Evolutionary conservation across 1,140 invertebrate species (phyloP).

Genomic region (Drosophila eugracilis): DNA sequence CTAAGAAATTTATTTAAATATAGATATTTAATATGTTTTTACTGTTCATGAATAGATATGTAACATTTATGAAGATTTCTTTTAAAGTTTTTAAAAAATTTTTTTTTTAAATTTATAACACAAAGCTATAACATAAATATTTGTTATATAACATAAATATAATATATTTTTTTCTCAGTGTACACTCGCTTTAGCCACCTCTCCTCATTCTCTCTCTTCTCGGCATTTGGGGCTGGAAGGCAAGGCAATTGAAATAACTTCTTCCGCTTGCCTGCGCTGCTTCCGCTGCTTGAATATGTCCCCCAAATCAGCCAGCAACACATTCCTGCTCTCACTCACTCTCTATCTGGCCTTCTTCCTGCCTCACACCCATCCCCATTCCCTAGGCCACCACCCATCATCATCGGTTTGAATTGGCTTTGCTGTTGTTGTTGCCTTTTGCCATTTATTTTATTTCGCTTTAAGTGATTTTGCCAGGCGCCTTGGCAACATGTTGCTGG

Average conservation of each 20-base stretch:
- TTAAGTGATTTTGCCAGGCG: constrained; percentile 69
- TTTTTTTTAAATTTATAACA: too few species aligned
- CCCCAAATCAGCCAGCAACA: constrained; percentile 54
- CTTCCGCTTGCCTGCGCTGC: constrained; percentile 78
- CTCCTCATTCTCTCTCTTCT: constrained; percentile 1
- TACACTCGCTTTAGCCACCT: not conserved
- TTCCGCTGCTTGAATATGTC: constrained; percentile 81
- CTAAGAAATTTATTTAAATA: not conserved
- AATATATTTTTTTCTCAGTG: not conserved
- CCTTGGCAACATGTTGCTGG: constrained; percentile 65
- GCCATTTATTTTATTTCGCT: constrained; percentile 67
- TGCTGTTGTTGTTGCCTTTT: constrained; percentile 61
- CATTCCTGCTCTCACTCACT: not conserved
- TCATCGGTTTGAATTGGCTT: constrained; percentile 67
- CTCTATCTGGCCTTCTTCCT: not conserved
- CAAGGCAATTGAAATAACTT: constrained; percentile 81
- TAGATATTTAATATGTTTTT: too few species aligned
- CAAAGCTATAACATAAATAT: too few species aligned
- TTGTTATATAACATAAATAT: too few species aligned
- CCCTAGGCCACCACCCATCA: not conserved
- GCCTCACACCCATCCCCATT: constrained; percentile 1
- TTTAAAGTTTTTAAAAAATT: too few species aligned
- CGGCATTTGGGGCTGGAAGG: constrained; percentile 29
- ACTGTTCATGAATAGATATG: too few species aligned
- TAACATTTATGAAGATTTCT: too few species aligned